Evolutionary conservation across 2,113 vertebrate species (phyloP), one percentile per base, ranked within the genome.

Genomic region (Toxostoma redivivum): DNA sequence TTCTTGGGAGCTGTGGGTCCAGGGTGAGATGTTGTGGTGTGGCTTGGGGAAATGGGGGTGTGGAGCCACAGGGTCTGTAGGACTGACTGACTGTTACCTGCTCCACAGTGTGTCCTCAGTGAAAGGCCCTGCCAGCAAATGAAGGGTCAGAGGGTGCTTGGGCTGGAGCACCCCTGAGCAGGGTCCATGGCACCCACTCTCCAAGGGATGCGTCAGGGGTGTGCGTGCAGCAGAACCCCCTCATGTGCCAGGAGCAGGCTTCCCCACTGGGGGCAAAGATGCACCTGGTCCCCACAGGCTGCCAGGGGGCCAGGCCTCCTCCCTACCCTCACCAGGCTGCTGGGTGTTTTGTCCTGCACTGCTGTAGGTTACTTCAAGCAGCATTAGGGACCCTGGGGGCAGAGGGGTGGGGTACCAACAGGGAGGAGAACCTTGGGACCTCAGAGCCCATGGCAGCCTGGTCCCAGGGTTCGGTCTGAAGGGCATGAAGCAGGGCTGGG

Each of bases 61-160:
- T 1, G 5, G 16, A 48, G 10, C 61, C 8, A 3, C 25, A 40
- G 62, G 11, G 44, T 17, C 38, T 28, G 19, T 60, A 67, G 38
- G 28, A 28, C 13, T 60, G 28, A 28, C 13, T 60, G 77, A 53
- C 24, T n/a, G 30, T 81, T 45, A 67, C 31, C 61, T 45, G 53
- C 58, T 58, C 42, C 42, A 19, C 0, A 1, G 28, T 8, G 18
- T 6, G 0, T 44, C 45, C 64, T 38, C 0, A 0, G 18, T 70
- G 45, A 48, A 82, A 74, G 54, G 25, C 60, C 44, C 58, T 12
- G 6, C 6, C 50, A 90, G 61, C 44, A 70, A 74, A 58, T 30
- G 23, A 33, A 89, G n/a, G 28, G 37, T 45, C 33, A n/a, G 25
- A 0, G 0, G 16, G 23, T 4, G 5, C 50, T 30, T 71, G 50